These are phyloP conservation scores for Carabus problematicus DNA, from an alignment of 2,888 invertebrate genomes.

Conservation along the genomic window DNA sequence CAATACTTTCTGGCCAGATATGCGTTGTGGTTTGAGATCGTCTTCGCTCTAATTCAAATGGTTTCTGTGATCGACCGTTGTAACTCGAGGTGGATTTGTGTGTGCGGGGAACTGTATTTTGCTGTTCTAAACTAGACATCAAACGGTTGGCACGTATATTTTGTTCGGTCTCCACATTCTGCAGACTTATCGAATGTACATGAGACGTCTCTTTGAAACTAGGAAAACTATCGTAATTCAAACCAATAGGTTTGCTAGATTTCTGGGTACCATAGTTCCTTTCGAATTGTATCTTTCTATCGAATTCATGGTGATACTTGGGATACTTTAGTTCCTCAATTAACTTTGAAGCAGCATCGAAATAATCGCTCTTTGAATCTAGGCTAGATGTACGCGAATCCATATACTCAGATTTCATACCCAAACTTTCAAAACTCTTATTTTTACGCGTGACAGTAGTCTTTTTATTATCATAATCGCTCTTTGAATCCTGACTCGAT, in stretches of 20 bases:
- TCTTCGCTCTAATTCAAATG: slow-evolving; percentile 40
- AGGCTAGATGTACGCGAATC: slow-evolving; percentile 74
- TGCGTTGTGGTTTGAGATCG: slow-evolving; percentile 55
- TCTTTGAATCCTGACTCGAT: slow-evolving; percentile 73
- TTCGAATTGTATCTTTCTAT: slow-evolving; percentile 58
- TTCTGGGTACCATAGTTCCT: slow-evolving; percentile 58
- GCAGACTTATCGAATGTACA: slow-evolving; percentile 72
- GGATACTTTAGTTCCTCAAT: slow-evolving; percentile 48
- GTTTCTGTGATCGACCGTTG: slow-evolving; percentile 39
- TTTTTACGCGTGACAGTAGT: slow-evolving; percentile 47
- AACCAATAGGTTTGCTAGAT: slow-evolving; percentile 43
- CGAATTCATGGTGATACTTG: slow-evolving; percentile 52
- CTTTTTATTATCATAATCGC: slow-evolving; percentile 60
- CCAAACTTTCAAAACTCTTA: slow-evolving; percentile 51
- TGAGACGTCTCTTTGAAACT: slow-evolving; percentile 53
- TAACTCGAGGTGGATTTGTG: slow-evolving; percentile 49
- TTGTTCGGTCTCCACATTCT: slow-evolving; percentile 74
- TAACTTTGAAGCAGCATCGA: slow-evolving; percentile 60
- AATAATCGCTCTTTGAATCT: slow-evolving; percentile 71
- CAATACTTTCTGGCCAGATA: slow-evolving; percentile 66
- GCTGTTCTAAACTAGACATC: slow-evolving; percentile 62
- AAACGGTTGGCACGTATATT: slow-evolving; percentile 64
- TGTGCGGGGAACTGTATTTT: slow-evolving; percentile 60
- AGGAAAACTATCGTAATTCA: slow-evolving; percentile 39
- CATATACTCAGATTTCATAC: slow-evolving; percentile 54